A percentile compares a stretch with the other conserved stretches of the same genome.
phyloP scores from a whole-genome alignment of 2,113 vertebrate genomes.

The Columba livia region DNA sequence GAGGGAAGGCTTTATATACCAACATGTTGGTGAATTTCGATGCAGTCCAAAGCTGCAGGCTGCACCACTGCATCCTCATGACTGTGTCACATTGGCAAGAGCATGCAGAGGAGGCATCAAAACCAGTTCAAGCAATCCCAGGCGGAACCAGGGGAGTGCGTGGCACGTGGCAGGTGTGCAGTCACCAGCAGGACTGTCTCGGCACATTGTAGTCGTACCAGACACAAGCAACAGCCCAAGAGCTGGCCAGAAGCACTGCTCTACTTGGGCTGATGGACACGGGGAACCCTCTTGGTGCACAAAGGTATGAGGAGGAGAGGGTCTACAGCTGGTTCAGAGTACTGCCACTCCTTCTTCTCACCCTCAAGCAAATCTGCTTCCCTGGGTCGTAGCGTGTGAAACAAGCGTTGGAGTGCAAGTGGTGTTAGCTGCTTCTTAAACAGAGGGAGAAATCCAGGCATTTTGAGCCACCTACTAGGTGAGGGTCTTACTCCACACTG shows the following conservation, averaged over 20 bases:
- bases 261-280: not conserved
- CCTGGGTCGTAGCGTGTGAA: not conserved
- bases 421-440: not conserved
- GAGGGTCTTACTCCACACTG: not conserved
- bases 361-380: not conserved
- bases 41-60: not conserved
- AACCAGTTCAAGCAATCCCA: not conserved
- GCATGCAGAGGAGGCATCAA: not conserved
- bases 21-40: not conserved
- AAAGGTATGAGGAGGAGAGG: not conserved
- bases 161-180: not conserved
- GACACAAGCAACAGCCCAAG: not conserved
- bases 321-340: not conserved
- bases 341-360: not conserved
- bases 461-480: not conserved
- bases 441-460: not conserved
- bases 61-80: not conserved
- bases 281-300: not conserved
- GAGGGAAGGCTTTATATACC: not conserved
- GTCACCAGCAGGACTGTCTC: not conserved
- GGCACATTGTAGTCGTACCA: accelerated
- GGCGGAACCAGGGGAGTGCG: not conserved
- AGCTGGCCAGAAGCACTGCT: not conserved
- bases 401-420: accelerated
- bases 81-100: not conserved